A percentile compares a stretch with the other conserved stretches of the same genome.
phyloP scores from a whole-genome alignment of 2,797 vertebrate species.

The Halcyon badia region DNA sequence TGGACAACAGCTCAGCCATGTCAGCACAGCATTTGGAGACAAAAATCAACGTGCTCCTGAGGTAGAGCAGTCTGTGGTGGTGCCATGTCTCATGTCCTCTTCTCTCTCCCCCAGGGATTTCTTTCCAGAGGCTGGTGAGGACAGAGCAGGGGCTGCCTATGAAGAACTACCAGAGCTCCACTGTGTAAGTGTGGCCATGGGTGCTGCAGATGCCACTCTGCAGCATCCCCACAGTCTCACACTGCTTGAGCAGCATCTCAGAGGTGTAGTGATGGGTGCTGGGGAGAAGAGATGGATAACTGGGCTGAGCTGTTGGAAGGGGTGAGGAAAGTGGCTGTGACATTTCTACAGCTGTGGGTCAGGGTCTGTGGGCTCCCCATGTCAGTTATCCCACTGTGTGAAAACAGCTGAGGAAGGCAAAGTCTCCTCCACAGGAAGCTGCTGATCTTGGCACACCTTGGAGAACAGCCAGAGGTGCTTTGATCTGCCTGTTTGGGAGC shows the following conservation, averaged over 20 bases:
- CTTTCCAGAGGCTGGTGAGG: slow-evolving; percentile 93
- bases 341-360: not conserved
- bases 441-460: fast-evolving
- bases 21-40: fast-evolving
- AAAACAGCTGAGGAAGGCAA: not conserved
- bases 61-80: not conserved
- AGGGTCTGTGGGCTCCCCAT: fast-evolving
- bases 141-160: slow-evolving; percentile 90
- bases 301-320: not conserved
- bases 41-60: not conserved
- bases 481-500: fast-evolving
- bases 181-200: slow-evolving; percentile 83
- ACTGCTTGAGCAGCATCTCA: not conserved
- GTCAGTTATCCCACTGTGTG: fast-evolving
- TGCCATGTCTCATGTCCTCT: not conserved
- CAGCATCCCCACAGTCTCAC: fast-evolving
- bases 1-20: fast-evolving
- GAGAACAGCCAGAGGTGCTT: not conserved
- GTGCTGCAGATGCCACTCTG: not conserved
- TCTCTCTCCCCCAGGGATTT: slow-evolving; percentile 85
- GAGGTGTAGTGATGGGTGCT: fast-evolving
- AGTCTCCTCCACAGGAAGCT: not conserved
- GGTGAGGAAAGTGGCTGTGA: fast-evolving
- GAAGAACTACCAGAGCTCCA: slow-evolving; percentile 84
- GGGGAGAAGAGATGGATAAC: not conserved